phyloP scores from a whole-genome alignment of 2,888 invertebrate species.

The Leptodirus hochenwartii region DNA sequence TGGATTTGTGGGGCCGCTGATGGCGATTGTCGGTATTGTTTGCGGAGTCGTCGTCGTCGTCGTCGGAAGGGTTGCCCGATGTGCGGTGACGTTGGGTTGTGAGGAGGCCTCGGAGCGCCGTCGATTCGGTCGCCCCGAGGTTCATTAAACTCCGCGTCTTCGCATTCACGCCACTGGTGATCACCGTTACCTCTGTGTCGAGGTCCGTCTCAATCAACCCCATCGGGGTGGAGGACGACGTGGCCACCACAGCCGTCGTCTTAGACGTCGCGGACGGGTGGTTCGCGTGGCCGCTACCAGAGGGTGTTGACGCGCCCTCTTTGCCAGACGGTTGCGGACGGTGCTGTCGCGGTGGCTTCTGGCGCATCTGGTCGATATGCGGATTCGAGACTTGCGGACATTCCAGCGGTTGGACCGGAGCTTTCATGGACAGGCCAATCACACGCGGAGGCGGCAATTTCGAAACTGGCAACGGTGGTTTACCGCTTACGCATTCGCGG shows the following conservation, averaged over 20 bases:
- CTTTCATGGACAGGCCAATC: slow-evolving; percentile 30
- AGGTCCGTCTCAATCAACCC: slow-evolving; percentile 83
- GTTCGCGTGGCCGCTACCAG: slow-evolving; percentile 15
- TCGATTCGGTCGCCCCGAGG: slow-evolving; percentile 30
- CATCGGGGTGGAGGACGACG: slow-evolving; percentile 30
- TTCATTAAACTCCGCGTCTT: slow-evolving; percentile 52
- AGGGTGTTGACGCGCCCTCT: slow-evolving; percentile 14
- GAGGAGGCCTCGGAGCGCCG: slow-evolving; percentile 22
- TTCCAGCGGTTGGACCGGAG: no score
- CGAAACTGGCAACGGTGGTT: slow-evolving; percentile 37
- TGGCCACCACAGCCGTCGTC: slow-evolving; percentile 21
- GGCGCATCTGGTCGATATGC: no score
- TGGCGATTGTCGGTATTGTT: slow-evolving; percentile 27
- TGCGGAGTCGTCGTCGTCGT: slow-evolving; percentile 26
- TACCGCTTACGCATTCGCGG: slow-evolving; percentile 21
- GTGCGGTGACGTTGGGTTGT: slow-evolving; percentile 27
- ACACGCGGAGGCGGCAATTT: slow-evolving; percentile 32
- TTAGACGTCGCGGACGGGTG: slow-evolving; percentile 13
- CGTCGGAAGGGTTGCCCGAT: slow-evolving; percentile 23
- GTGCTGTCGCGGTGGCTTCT: slow-evolving; percentile 11
- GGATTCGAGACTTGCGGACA: slow-evolving; percentile 7
- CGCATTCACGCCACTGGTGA: slow-evolving; percentile 27
- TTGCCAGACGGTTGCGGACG: slow-evolving; percentile 18
- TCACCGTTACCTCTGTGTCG: slow-evolving; percentile 53
- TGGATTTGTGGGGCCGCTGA: slow-evolving; percentile 65